Percentiles rank a stretch among this genome's conserved stretches.
Evolutionary conservation across 1,140 invertebrate species (phyloP).

Genomic region (Heliconius congener): DNA sequence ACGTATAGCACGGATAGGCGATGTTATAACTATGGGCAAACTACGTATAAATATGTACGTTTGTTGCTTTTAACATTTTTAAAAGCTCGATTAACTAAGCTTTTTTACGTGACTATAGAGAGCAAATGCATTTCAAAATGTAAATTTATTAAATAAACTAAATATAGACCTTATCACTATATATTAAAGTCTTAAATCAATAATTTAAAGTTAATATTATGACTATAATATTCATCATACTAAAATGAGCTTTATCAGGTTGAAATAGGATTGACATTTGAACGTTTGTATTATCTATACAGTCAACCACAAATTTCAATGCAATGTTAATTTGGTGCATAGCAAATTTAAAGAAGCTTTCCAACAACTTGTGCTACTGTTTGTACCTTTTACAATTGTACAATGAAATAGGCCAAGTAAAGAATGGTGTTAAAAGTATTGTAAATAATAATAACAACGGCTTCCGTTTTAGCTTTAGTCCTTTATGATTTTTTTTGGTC

Average conservation of each 20-base stretch:
- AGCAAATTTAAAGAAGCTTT: not conserved
- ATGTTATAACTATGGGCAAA: not conserved
- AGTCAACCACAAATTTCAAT: too few relatives aligned
- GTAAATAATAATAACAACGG: slow-evolving; percentile 5
- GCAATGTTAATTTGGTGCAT: not conserved
- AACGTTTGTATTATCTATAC: not conserved
- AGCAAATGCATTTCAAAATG: not conserved
- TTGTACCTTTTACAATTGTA: slow-evolving; percentile 16
- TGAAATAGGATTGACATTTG: not conserved
- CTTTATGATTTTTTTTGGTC: slow-evolving; percentile 4
- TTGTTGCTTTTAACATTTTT: not conserved
- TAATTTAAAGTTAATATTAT: not conserved
- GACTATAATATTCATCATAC: too few relatives aligned
- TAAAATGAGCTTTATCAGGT: not conserved
- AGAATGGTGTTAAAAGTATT: slow-evolving; percentile 16
- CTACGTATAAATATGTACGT: too few relatives aligned
- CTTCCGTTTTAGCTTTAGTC: slow-evolving; percentile 20
- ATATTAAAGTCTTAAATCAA: not conserved
- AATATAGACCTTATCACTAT: not conserved
- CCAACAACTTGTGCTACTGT: not conserved
- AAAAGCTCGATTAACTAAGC: not conserved
- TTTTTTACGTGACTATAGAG: not conserved
- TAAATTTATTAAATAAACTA: not conserved
- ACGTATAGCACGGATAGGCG: too few relatives aligned
- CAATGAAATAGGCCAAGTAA: slow-evolving; percentile 20